Base-by-base conservation (phyloP, 2,888 invertebrate species). In the Prostheceraeus crozeri region DNA sequence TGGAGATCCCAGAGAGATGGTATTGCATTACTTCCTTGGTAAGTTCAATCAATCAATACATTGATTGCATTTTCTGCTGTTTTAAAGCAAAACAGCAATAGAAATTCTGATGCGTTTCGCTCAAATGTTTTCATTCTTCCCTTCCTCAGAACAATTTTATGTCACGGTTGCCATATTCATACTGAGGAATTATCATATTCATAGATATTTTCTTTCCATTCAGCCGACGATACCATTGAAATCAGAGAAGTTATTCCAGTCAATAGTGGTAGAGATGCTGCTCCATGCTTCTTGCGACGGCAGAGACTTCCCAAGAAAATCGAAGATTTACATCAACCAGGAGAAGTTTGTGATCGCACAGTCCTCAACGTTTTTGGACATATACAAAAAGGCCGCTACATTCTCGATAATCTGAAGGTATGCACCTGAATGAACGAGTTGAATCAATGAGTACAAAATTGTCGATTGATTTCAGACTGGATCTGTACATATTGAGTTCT, bases 161-260 rank as follows among this genome's bases (percentile, higher is more conserved):
- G n/a, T n/a, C n/a, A n/a, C n/a, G n/a, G n/a, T n/a, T n/a, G n/a
- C n/a, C n/a, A n/a, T n/a, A n/a, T n/a, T n/a, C n/a, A n/a, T n/a
- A n/a, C n/a, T n/a, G n/a, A n/a, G n/a, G n/a, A n/a, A n/a, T n/a
- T n/a, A n/a, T n/a, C n/a, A n/a, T n/a, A n/a, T n/a, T n/a, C n/a
- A n/a, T n/a, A n/a, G n/a, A n/a, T n/a, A 46, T 11, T n/a, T 27
- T 55, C 21, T 27, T n/a, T 51, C 23, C 19, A 19, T 28, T 21
- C 21, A 48, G 83, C 86, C 0, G 89, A 91, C 69, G 87, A 88
- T 68, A 89, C 89, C 0, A 84, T 91, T 8, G 89, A 90, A 74
- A 84, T 93, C 3, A 84, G 85, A 67, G 89, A 90, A 76, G 80
- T 74, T n/a, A 80, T 36, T 72, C 83, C 53, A 10, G 77, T 81